These are phyloP conservation scores for Chelidonichthys spinosus DNA, from an alignment of 2,797 vertebrate genomes.

Conservation along the genomic window DNA sequence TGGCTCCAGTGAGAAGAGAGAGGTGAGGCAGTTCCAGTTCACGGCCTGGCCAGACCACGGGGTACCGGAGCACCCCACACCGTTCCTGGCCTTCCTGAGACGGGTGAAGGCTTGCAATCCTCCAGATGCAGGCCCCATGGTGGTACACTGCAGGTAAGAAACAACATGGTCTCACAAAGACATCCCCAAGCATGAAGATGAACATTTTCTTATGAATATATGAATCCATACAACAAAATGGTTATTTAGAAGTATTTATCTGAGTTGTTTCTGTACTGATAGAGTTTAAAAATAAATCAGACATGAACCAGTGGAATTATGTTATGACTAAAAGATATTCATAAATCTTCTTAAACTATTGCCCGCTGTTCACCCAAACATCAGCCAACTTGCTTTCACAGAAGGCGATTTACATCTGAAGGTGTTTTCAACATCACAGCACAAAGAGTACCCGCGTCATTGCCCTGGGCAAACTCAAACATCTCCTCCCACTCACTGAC, in stretches of 20 bases:
- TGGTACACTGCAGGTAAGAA: conserved; percentile 97
- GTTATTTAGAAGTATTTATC: conserved; percentile 40
- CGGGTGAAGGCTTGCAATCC: conserved; percentile 98
- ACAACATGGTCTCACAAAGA: conserved; percentile 48
- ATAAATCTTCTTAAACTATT: neutral
- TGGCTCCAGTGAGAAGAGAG: conserved; percentile 97
- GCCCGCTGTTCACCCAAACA: conserved; percentile 35
- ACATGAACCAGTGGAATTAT: conserved; percentile 14
- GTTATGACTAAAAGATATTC: neutral
- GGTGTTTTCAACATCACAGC: conserved; percentile 62
- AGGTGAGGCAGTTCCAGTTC: conserved; percentile 98
- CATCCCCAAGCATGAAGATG: conserved; percentile 70
- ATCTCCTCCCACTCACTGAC: conserved; percentile 63
- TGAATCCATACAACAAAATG: conserved; percentile 58
- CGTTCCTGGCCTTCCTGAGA: conserved; percentile 95
- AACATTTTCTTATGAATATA: conserved; percentile 73
- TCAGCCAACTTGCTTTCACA: conserved; percentile 43
- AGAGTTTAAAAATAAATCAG: conserved; percentile 11
- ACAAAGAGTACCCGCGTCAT: conserved; percentile 60
- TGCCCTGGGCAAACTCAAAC: conserved; percentile 67
- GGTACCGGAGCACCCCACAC: conserved; percentile 97
- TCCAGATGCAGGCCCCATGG: conserved; percentile 98
- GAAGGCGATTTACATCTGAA: conserved; percentile 55
- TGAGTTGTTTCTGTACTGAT: conserved; percentile 16
- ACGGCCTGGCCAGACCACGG: conserved; percentile 99